A percentile compares a stretch with the other conserved stretches of the same genome.
These are phyloP conservation scores for Hyphantria cunea DNA, from an alignment of 1,140 invertebrate genomes.

Conservation along the genomic window DNA sequence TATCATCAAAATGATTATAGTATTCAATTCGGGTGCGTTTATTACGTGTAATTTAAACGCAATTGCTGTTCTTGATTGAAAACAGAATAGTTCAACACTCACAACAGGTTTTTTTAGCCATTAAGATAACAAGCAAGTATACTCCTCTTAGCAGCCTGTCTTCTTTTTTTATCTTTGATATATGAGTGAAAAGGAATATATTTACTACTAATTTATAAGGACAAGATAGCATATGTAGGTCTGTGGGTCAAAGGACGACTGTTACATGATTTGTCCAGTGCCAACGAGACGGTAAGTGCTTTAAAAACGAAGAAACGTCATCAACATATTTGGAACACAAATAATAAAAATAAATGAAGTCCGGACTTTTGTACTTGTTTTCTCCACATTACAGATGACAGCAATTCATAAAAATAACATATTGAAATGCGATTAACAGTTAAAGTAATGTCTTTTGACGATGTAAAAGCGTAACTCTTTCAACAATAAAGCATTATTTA, in stretches of 20 bases:
- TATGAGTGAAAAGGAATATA: not conserved
- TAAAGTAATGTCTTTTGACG: constrained; percentile 49
- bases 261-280: constrained; percentile 15
- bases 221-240: not conserved
- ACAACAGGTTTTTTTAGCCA: not conserved
- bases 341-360: constrained; percentile 44
- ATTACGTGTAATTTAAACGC: constrained; percentile 19
- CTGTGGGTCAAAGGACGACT: constrained; percentile 8
- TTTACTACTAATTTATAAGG: not conserved
- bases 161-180: too few species aligned
- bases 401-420: constrained; percentile 51
- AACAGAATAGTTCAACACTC: constrained; percentile 6
- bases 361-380: constrained; percentile 36
- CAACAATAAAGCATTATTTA: constrained; percentile 56
- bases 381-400: constrained; percentile 42
- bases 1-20: constrained; percentile 35
- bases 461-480: constrained; percentile 40
- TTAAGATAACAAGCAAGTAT: too few species aligned
- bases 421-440: constrained; percentile 53
- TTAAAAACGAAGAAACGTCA: constrained; percentile 30
- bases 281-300: constrained; percentile 10
- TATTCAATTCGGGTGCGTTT: constrained; percentile 28
- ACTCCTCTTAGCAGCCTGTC: too few species aligned
- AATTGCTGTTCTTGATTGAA: constrained; percentile 21
- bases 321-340: constrained; percentile 37